These are phyloP conservation scores for Polymixis flavicincta DNA, from an alignment of 2,888 invertebrate species.

Conservation along the genomic window DNA sequence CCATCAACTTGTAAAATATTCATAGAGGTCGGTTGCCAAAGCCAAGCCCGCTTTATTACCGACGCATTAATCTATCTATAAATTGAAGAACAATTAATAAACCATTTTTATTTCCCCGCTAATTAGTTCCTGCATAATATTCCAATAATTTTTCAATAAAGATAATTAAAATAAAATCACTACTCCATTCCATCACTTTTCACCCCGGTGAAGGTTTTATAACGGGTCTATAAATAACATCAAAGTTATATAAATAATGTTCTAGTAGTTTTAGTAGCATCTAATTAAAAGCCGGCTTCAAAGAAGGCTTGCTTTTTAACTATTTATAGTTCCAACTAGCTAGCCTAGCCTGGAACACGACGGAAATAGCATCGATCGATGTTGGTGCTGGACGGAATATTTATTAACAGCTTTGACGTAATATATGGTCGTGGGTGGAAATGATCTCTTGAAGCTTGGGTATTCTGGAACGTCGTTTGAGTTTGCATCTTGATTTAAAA, in stretches of 20 bases:
- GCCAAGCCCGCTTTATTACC: neutral
- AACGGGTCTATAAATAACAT: slow-evolving; percentile 9
- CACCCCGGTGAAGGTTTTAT: neutral
- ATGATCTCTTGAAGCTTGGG: neutral
- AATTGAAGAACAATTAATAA: neutral
- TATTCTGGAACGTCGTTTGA: slow-evolving; percentile 1
- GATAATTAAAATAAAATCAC: neutral
- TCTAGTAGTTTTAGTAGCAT: slow-evolving; percentile 25
- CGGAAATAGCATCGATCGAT: slow-evolving; percentile 45
- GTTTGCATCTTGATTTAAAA: slow-evolving; percentile 1
- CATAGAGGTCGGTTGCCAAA: too few relatives aligned
- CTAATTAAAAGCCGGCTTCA: slow-evolving; percentile 36
- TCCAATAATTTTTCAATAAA: neutral
- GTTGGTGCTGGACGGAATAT: slow-evolving; percentile 37
- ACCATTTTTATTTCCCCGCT: neutral
- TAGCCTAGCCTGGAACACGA: slow-evolving; percentile 16
- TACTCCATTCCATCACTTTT: neutral
- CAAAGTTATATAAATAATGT: slow-evolving; percentile 17
- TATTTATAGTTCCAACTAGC: slow-evolving; percentile 40
- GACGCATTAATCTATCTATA: neutral
- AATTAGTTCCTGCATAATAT: slow-evolving; percentile 2
- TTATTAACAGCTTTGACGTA: slow-evolving; percentile 36
- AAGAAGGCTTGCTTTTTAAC: slow-evolving; percentile 26
- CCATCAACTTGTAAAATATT: too few relatives aligned
- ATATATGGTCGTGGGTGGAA: slow-evolving; percentile 15